Base-by-base conservation (phyloP, 1,140 invertebrate species). In the Procambarus clarkii region DNA sequence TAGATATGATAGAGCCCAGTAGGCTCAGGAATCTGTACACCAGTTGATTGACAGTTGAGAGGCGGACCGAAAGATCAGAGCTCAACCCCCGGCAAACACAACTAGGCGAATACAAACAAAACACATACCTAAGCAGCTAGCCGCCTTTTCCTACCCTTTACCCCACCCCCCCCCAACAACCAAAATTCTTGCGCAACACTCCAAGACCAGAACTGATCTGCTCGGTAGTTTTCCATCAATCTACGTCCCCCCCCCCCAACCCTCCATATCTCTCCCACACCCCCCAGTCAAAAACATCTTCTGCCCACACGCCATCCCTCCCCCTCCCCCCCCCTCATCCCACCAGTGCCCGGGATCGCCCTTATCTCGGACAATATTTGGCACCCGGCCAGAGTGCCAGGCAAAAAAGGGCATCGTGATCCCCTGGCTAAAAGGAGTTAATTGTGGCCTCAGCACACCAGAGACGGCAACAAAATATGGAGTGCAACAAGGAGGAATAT, bases 331-430 rank as follows among this genome's bases (percentile, higher is more conserved):
- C 2, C 8, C n/a, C 11, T 64, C 15, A n/a, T 13, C 3, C 48
- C 48, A n/a, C 13, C 45, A 45, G 50, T 60, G 80, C 71, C 85
- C 69, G 60, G 48, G 85, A 87, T 87, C 85, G 50, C 46, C 18
- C n/a, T 79, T 87, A 87, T 87, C 85, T 87, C 48, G 85, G 50
- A 77, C 85, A 87, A 87, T 87, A 87, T 79, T 79, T 87, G 85
- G 76, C 71, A 45, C 46, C 4, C 15, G 18, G 60, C 79, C 77
- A 87, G 85, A 18, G 13, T 5, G 13, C 64, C 15, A 64, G 11
- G 60, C 4, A 21, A 64, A 64, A 64, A 64, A 64, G 60, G 4
- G 21, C 60, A 13, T 64, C 60, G 13, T 64, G 60, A 64, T 64
- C 69, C 69, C 69, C 1, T 34, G 2, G 24, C 44, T 84, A 84